phyloP scores from a whole-genome alignment of 2,888 invertebrate genomes.

The Gnatocerus cornutus region DNA sequence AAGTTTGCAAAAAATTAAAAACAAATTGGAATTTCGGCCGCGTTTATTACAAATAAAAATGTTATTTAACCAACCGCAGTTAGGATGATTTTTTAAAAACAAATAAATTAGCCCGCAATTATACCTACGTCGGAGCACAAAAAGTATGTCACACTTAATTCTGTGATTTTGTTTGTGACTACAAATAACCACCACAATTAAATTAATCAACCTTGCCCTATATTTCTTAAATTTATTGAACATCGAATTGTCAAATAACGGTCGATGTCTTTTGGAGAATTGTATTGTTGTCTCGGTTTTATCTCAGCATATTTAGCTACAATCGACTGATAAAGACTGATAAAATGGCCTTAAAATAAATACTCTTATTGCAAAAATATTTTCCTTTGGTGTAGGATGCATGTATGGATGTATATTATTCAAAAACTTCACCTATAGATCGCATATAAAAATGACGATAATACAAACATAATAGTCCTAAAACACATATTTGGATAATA shows the following conservation, averaged over 20 bases:
- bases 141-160: constrained; percentile 39
- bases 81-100: background rate
- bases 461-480: too few species aligned
- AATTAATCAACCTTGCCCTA: constrained; percentile 41
- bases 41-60: constrained; percentile 26
- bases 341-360: constrained; percentile 1
- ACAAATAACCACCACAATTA: constrained; percentile 43
- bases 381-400: too few species aligned
- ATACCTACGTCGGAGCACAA: constrained; percentile 24
- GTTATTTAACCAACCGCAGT: background rate
- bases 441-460: too few species aligned
- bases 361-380: too few species aligned
- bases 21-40: constrained; percentile 29
- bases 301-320: background rate
- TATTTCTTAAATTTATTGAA: constrained; percentile 25
- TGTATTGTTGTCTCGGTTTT: constrained; percentile 18
- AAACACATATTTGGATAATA: too few species aligned
- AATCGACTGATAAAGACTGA: background rate
- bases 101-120: constrained; percentile 4
- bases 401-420: too few species aligned
- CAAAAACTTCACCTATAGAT: too few species aligned
- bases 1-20: constrained; percentile 42
- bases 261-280: constrained; percentile 3
- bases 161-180: constrained; percentile 31
- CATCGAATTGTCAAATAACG: constrained; percentile 24